Evolutionary conservation across 35 echinoderm and acorn worm species (phyloP).

Genomic region (Stichopus chloronotus): DNA sequence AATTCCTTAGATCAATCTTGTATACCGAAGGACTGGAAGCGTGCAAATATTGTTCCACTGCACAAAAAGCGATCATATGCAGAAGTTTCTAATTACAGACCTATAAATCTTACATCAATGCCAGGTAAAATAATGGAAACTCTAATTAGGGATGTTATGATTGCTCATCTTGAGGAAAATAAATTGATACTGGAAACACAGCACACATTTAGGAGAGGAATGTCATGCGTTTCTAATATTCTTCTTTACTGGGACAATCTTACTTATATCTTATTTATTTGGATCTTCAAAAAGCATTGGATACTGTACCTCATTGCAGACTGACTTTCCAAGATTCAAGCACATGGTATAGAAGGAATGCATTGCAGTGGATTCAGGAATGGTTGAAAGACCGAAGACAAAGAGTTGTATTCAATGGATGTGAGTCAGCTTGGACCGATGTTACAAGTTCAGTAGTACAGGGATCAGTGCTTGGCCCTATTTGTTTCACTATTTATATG

Average conservation of each 20-base stretch:
- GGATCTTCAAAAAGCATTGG: too few species aligned
- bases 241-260: constrained; percentile 34
- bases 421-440: constrained; percentile 17
- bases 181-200: constrained; percentile 14
- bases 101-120: constrained; percentile 34
- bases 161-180: constrained; percentile 25
- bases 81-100: constrained; percentile 41
- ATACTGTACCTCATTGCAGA: background rate
- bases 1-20: background rate
- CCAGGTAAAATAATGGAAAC: constrained; percentile 35
- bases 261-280: background rate
- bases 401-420: constrained; percentile 28
- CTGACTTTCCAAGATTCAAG: background rate
- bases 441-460: constrained; percentile 47
- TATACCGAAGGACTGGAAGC: constrained; percentile 35
- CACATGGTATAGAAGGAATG: constrained; percentile 16
- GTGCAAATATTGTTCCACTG: constrained; percentile 41
- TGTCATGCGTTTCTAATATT: background rate
- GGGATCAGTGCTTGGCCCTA: constrained; percentile 22
- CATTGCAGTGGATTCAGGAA: constrained; percentile 41
- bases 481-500: constrained; percentile 25
- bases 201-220: constrained; percentile 15
- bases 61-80: constrained; percentile 12
- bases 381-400: constrained; percentile 3
- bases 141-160: constrained; percentile 5